These are phyloP conservation scores for Parazoanthus darwini DNA, from an alignment of 92 coral and sea anemone genomes.

Conservation along the genomic window DNA sequence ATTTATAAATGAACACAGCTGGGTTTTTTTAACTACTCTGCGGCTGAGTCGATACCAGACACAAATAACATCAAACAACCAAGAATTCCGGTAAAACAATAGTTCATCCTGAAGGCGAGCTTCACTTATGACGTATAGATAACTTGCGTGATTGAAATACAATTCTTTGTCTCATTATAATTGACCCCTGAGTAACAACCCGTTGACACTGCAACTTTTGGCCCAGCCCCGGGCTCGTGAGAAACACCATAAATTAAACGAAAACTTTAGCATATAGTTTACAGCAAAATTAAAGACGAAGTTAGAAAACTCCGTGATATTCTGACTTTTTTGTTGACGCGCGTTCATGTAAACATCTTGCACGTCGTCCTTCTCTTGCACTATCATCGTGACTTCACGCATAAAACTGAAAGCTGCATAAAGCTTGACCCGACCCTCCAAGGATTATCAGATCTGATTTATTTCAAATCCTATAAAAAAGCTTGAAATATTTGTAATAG, in stretches of 20 bases:
- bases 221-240: neutral
- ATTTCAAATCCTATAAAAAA: neutral
- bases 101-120: neutral
- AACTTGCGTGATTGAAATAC: neutral
- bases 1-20: neutral
- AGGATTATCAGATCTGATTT: neutral
- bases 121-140: constrained; percentile 12
- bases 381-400: neutral
- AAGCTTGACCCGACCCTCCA: neutral
- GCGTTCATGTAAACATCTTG: neutral
- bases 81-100: neutral
- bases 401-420: neutral
- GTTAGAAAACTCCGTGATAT: neutral
- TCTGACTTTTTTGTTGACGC: neutral
- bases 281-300: neutral
- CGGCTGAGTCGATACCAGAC: neutral
- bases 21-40: neutral
- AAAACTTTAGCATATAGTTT: too few species aligned
- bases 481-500: neutral
- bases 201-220: neutral
- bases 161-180: too few species aligned
- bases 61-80: neutral
- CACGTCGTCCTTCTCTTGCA: neutral
- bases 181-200: neutral
- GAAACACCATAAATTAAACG: neutral